Evolutionary conservation across 2,888 invertebrate genomes (phyloP), one percentile per base, ranked within the genome.

Genomic region (Cheiracanthium punctorium): DNA sequence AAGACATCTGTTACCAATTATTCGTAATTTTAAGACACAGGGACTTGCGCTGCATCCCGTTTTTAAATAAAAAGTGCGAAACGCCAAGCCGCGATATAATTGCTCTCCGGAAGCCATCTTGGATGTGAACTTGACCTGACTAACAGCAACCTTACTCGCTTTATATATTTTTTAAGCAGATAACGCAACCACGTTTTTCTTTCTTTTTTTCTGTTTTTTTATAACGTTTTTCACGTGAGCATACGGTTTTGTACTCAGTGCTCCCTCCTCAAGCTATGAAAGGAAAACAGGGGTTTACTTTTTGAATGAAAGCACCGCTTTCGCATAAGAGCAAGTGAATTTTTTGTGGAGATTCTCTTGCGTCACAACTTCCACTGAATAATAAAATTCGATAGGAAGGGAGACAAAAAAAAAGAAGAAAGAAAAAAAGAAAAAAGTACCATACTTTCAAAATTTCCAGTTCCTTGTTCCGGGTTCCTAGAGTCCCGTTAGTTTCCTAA

Each of bases 91-190:
- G 77, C 77, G 82, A 77, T 84, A n/a, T n/a, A 77, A 77, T 73
- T 65, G 29, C 65, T 48, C 30, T 37, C 73, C 43, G 77, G 52
- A 37, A 67, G 65, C 30, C 20, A 17, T 41, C 30, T 69, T 67
- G 41, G n/a, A 71, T 77, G 72, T 76, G 82, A 84, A 84, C 82
- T 84, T 84, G 82, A 84, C 82, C 82, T 73, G 77, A 24, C 65
- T 72, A 73, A 72, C 30, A 28, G 32, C n/a, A n/a, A n/a, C n/a
- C n/a, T n/a, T n/a, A 37, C 24, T 58, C 24, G 24, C 58, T 58
- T 24, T 58, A 12, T 37, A 73, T 73, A 75, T 82, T 74, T 65
- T 20, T n/a, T 41, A 14, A 37, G 1, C 64, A 65, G n/a, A 17
- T 20, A 20, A 28, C 48, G 70, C 58, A 24, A 17, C 10, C 2